Base-by-base conservation (phyloP, 2,888 invertebrate species). In the Acleris emargana region DNA sequence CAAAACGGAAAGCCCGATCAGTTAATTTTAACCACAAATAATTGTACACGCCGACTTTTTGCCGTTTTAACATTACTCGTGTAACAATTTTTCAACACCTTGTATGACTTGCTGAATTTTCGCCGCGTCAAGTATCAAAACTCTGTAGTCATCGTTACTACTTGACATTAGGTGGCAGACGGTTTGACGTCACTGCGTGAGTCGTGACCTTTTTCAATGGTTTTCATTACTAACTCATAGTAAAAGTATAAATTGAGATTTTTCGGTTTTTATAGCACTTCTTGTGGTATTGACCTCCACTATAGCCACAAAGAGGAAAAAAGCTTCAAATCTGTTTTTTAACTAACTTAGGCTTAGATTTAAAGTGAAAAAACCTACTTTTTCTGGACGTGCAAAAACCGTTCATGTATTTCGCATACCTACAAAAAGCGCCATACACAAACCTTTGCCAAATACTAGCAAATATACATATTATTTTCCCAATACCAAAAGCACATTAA, bases 171-270 rank as follows among this genome's bases (percentile, higher is more conserved):
- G 25, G 61, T 69, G 52, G 67, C 68, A 64, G 43, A 64, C 52
- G 61, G 67, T 64, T 38, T 67, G 69, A 67, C 61, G 61, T 55
- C n/a, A 42, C 53, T 43, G 20, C 9, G 57, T 69, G 72, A 70
- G 72, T 63, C 82, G 80, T 80, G 86, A 86, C 84, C 84, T 80
- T 69, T 38, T 83, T 80, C 70, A 81, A 76, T 77, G 82, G 78
- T 38, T 78, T 71, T 28, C 45, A 45, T 52, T 25, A 17, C n/a
- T 7, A 17, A 9, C 17, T 20, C 20, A 13, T 20, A 18, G 17
- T 17, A 49, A 49, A 11, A 49, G 18, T 17, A 17, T 2, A 45
- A 17, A 16, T 17, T 7, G 11, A 49, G 7, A 17, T 9, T 49
- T 49, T 49, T 20, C 17, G 18, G 49, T 49, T 20, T 45, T 45